Percentiles rank a stretch among this genome's conserved stretches.
These are phyloP conservation scores for Bombyx huttoni DNA, from an alignment of 2,888 invertebrate genomes.

Conservation along the genomic window DNA sequence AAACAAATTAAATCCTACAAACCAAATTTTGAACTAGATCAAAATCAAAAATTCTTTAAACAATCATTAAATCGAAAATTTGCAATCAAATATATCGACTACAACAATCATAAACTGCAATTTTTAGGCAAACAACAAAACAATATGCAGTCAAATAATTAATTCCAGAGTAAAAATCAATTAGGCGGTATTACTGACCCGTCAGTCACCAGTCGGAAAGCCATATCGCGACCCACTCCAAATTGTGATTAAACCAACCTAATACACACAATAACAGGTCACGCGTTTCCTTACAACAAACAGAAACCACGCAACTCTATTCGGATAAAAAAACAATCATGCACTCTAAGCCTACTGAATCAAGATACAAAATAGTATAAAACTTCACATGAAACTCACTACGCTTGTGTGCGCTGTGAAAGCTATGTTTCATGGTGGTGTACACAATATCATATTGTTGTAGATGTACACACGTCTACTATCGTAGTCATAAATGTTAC, in stretches of 20 bases:
- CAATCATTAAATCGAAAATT: too few relatives aligned
- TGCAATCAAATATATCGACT: too few relatives aligned
- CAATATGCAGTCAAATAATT: not conserved
- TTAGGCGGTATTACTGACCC: constrained; percentile 44
- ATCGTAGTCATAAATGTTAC: constrained; percentile 51
- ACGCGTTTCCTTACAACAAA: constrained; percentile 33
- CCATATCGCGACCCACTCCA: constrained; percentile 66
- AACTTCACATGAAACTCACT: constrained; percentile 23
- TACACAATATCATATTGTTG: constrained; percentile 67
- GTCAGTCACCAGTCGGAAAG: constrained; percentile 48
- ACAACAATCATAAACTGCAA: too few relatives aligned
- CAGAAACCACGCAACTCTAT: not conserved
- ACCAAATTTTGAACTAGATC: too few relatives aligned
- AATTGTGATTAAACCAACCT: constrained; percentile 72
- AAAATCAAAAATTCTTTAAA: too few relatives aligned
- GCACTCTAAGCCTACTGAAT: fast-evolving
- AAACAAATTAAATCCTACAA: too few relatives aligned
- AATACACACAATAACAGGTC: constrained; percentile 72
- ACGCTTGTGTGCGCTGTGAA: constrained; percentile 64
- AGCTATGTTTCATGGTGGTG: constrained; percentile 68
- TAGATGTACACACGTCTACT: constrained; percentile 51
- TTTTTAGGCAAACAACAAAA: constrained; percentile 3
- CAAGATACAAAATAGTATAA: constrained; percentile 18
- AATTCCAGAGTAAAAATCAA: constrained; percentile 30
- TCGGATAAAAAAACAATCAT: constrained; percentile 9